Conservation (phyloP, 2,888 invertebrate species). For the Formica aserva region DNA sequence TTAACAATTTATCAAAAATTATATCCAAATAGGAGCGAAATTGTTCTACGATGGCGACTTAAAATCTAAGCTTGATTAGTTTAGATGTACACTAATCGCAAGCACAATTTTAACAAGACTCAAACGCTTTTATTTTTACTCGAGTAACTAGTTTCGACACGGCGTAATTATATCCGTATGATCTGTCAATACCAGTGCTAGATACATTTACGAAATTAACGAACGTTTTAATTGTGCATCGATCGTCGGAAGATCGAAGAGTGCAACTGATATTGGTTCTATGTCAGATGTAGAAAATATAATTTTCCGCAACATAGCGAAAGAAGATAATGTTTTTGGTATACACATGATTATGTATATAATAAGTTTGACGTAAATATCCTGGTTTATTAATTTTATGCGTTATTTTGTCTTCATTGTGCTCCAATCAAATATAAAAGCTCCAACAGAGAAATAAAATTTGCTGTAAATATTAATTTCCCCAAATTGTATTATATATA, state of each 20-base stretch:
- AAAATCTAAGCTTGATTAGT: slow-evolving; percentile 1
- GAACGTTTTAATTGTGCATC: slow-evolving; percentile 69
- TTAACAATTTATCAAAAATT: background rate
- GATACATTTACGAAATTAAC: slow-evolving; percentile 56
- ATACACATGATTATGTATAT: background rate
- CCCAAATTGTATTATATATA: background rate
- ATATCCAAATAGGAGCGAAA: background rate
- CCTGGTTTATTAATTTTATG: background rate
- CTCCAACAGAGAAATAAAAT: background rate
- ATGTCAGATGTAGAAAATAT: background rate
- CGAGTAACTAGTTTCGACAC: slow-evolving; percentile 12
- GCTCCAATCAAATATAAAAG: background rate
- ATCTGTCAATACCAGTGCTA: slow-evolving; percentile 54
- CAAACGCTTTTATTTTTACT: slow-evolving; percentile 1
- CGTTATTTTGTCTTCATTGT: background rate
- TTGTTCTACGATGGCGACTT: background rate
- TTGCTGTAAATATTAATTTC: slow-evolving; percentile 10
- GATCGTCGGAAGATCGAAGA: slow-evolving; percentile 42
- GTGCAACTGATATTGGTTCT: background rate
- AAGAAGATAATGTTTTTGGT: slow-evolving; percentile 1
- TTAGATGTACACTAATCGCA: background rate
- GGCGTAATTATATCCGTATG: background rate
- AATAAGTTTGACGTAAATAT: background rate
- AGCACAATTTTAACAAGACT: background rate
- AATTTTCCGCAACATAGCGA: background rate